Conservation (phyloP, 2,888 invertebrate species). For the Sericinus montela region DNA sequence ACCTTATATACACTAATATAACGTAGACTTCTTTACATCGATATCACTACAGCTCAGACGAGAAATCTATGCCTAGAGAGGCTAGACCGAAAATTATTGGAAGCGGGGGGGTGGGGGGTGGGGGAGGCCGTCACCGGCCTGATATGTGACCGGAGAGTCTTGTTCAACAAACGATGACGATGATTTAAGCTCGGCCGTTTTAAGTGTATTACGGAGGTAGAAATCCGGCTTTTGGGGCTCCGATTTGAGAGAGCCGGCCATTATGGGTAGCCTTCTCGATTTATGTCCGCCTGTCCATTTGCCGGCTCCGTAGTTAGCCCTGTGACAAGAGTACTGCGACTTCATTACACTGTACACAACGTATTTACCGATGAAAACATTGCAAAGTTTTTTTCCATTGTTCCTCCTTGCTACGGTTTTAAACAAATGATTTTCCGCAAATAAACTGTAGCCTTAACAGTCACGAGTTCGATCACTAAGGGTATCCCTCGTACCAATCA, state of each 20-base stretch:
- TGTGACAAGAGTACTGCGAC: slow-evolving; percentile 18
- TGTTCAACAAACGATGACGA: slow-evolving; percentile 80
- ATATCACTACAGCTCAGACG: slow-evolving; percentile 34
- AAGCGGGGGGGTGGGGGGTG: slow-evolving; percentile 29
- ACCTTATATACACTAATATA: slow-evolving; percentile 1
- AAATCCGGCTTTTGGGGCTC: slow-evolving; percentile 72
- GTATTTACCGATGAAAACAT: background rate
- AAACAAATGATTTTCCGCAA: too few species aligned
- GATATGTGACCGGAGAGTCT: slow-evolving; percentile 79
- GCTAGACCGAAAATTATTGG: slow-evolving; percentile 67
- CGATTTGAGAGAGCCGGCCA: slow-evolving; percentile 70
- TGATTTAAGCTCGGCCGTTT: slow-evolving; percentile 78
- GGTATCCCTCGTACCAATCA: too few species aligned
- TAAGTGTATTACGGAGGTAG: slow-evolving; percentile 77
- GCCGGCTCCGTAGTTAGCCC: slow-evolving; percentile 23
- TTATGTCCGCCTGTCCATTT: slow-evolving; percentile 55
- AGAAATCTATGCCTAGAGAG: slow-evolving; percentile 69
- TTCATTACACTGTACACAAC: slow-evolving; percentile 7
- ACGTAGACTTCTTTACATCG: slow-evolving; percentile 15
- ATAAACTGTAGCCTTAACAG: too few species aligned
- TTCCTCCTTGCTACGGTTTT: too few species aligned
- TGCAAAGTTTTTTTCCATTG: too few species aligned
- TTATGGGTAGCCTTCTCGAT: slow-evolving; percentile 62
- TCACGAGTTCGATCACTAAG: too few species aligned
- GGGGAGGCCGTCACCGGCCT: slow-evolving; percentile 54